A percentile compares a stretch with the other conserved stretches of the same genome.
These are phyloP conservation scores for Pristionchus maxplancki DNA, from an alignment of 2,888 invertebrate species.

Conservation along the genomic window DNA sequence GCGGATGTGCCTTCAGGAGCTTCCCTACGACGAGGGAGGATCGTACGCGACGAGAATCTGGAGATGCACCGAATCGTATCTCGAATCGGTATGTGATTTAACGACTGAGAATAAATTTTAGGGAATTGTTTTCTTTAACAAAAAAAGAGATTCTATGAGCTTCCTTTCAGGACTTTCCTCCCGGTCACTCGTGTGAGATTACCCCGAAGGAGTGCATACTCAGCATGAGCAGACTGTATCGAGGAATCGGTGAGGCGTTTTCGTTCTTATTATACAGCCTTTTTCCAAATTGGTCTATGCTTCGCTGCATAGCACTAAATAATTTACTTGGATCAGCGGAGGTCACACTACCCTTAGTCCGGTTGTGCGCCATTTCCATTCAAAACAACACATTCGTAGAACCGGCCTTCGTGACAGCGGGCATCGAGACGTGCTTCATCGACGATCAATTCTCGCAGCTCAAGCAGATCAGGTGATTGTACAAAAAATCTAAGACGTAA, in stretches of 20 bases:
- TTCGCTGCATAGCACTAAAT: too few species aligned
- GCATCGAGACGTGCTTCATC: background rate
- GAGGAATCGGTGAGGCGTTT: constrained; percentile 17
- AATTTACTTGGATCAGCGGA: too few species aligned
- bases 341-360: too few species aligned
- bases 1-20: constrained; percentile 28
- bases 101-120: too few species aligned
- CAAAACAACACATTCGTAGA: background rate
- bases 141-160: too few species aligned
- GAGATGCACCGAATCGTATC: constrained; percentile 40
- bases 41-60: constrained; percentile 45
- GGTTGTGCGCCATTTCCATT: too few species aligned
- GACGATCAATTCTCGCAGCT: constrained; percentile 43
- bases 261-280: too few species aligned
- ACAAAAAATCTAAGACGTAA: too few species aligned
- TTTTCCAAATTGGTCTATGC: too few species aligned
- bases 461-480: background rate
- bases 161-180: constrained; percentile 35
- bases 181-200: constrained; percentile 44
- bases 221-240: constrained; percentile 41
- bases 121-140: too few species aligned
- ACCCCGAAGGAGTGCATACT: constrained; percentile 44
- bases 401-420: constrained; percentile 46
- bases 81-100: constrained; percentile 34
- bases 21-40: constrained; percentile 20